Evolutionary conservation across 2,113 vertebrate species (phyloP).

Genomic region (Scolopax mira): DNA sequence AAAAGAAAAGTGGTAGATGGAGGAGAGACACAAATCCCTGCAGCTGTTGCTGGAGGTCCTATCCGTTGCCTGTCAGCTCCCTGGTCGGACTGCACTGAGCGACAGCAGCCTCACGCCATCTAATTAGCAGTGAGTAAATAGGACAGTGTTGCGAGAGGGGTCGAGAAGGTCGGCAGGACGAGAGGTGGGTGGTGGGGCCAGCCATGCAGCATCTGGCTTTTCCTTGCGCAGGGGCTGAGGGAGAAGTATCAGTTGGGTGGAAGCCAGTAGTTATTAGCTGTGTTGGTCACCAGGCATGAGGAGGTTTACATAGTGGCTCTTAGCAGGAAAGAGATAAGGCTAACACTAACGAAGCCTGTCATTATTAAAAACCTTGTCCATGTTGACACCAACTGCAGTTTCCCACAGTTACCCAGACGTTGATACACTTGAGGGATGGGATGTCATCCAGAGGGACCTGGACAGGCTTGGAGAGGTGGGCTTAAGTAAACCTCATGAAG

Average conservation of each 20-base stretch:
- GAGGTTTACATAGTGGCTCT: neutral
- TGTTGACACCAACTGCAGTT: fast-evolving
- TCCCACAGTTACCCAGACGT: neutral
- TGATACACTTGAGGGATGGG: too few relatives aligned
- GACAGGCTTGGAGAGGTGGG: too few relatives aligned
- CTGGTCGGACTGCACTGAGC: fast-evolving
- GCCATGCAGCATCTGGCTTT: neutral
- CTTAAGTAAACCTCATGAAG: too few relatives aligned
- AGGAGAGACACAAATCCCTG: neutral
- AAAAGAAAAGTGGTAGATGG: neutral
- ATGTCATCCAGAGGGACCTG: too few relatives aligned
- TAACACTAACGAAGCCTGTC: neutral
- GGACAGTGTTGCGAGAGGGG: neutral
- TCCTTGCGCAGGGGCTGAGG: neutral
- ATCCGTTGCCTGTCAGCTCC: neutral
- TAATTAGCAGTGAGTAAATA: neutral
- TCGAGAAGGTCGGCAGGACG: neutral
- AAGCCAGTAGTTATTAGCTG: neutral
- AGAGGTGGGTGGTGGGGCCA: neutral
- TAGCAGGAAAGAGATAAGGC: neutral
- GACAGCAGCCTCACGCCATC: neutral
- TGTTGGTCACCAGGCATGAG: fast-evolving
- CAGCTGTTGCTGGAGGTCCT: neutral
- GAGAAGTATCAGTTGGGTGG: neutral
- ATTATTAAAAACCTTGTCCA: neutral